These are phyloP conservation scores for Tenthredo livida DNA, from an alignment of 2,888 invertebrate genomes.

Conservation along the genomic window DNA sequence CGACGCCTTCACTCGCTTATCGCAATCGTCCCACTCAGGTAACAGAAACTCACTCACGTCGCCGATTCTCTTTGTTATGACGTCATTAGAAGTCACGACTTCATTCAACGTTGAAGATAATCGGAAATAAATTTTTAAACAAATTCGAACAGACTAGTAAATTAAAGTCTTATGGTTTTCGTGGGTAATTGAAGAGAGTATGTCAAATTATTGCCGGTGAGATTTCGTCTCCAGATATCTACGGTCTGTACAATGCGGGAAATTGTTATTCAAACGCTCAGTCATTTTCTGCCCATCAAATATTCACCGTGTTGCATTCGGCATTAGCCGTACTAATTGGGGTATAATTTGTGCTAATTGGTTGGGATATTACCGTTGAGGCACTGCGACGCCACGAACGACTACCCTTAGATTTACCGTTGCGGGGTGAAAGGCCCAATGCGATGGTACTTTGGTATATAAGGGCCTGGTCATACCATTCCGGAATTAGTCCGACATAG, in stretches of 20 bases:
- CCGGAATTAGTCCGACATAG: background rate
- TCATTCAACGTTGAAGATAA: background rate
- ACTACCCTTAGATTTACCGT: conserved; percentile 41
- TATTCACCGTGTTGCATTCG: conserved; percentile 29
- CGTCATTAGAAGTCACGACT: background rate
- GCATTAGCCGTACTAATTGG: conserved; percentile 32
- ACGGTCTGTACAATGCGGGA: background rate
- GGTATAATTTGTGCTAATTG: conserved; percentile 43
- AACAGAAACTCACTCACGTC: background rate
- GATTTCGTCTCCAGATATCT: background rate
- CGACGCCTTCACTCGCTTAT: conserved; percentile 10
- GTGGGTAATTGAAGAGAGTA: background rate
- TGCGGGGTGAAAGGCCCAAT: conserved; percentile 32
- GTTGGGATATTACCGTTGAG: conserved; percentile 29
- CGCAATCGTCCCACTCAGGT: conserved; percentile 30
- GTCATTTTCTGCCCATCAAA: conserved; percentile 10
- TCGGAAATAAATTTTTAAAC: background rate
- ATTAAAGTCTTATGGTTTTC: background rate
- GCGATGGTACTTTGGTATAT: background rate
- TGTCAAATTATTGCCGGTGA: background rate
- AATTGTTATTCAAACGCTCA: conserved; percentile 38
- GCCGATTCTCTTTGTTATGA: background rate
- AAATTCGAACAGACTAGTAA: background rate
- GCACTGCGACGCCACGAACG: background rate
- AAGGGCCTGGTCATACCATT: background rate